Base-by-base conservation (phyloP, 2,113 vertebrate genomes). In the Urocolius indicus region DNA sequence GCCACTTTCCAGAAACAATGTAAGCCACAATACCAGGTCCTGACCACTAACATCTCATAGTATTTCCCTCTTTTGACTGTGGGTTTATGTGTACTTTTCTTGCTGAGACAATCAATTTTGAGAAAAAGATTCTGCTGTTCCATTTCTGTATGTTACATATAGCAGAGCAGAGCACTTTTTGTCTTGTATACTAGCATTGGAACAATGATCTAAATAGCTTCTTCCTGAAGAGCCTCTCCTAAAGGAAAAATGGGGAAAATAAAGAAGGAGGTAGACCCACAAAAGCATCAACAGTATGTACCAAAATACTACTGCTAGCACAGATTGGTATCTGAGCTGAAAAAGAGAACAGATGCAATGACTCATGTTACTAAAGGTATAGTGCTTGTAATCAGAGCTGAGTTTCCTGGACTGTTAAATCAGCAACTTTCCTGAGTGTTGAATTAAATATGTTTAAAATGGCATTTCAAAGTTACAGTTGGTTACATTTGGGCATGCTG, bases 291-390 rank as follows among this genome's bases (percentile, higher is more conserved):
- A 72, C 38, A 77, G 22, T 10, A 3, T n/a, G 36, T 65, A 90
- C 73, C 41, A 90, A 96, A 92, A 74, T 84, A 80, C 63, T 55
- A 71, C 34, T 48, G 51, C 48, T 80, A 74, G 51, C 63, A 93
- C 18, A 92, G 55, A 76, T 58, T 68, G 88, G 51, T 71, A 75
- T 34, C 34, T 83, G 63, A 58, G 75, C 29, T 73, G 58, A 79
- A 76, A 89, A 87, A 80, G 55, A 79, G 65, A 95, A 81, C 83
- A 90, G 93, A 94, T 85, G 87, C 57, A 95, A 71, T 88, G 78
- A 85, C 63, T 95, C 89, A 93, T 62, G 62, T 52, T 82, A 52
- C 69, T 77, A 82, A 92, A 89, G 74, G 87, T 83, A 90, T 13
- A 27, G 16, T 11, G 27, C 81, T 66, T 55, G 32, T 32, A 36